These are phyloP conservation scores for Gopherus flavomarginatus DNA, from an alignment of 2,113 vertebrate species.

Conservation along the genomic window DNA sequence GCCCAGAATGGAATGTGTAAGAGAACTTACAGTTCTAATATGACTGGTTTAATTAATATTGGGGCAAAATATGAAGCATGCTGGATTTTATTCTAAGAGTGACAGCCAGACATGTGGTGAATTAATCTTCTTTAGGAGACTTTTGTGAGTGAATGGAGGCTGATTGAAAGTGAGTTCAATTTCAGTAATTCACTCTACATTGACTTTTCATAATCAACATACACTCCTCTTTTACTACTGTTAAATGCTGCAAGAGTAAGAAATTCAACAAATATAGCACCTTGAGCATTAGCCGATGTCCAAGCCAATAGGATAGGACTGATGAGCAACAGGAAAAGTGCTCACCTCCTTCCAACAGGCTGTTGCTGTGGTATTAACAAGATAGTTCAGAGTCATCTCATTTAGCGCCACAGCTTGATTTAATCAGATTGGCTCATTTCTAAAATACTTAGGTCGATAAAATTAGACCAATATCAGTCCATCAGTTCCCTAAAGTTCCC, in stretches of 20 bases:
- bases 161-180: neutral
- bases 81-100: neutral
- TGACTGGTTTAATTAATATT: neutral
- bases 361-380: neutral
- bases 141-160: conserved; percentile 2
- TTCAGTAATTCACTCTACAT: neutral
- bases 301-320: neutral
- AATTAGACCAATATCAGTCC: neutral
- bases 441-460: conserved; percentile 12
- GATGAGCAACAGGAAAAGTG: neutral
- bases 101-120: neutral
- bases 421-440: neutral
- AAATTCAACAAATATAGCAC: neutral
- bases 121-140: neutral
- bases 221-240: neutral
- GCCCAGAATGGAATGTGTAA: accelerated
- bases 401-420: neutral
- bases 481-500: neutral
- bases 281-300: neutral
- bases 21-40: accelerated
- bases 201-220: neutral
- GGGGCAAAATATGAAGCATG: neutral
- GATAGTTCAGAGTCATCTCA: accelerated
- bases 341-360: neutral
- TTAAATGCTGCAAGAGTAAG: neutral